Evolutionary conservation across 2,888 invertebrate species (phyloP), one percentile per base, ranked within the genome.

Genomic region (Thymelicus sylvestris): DNA sequence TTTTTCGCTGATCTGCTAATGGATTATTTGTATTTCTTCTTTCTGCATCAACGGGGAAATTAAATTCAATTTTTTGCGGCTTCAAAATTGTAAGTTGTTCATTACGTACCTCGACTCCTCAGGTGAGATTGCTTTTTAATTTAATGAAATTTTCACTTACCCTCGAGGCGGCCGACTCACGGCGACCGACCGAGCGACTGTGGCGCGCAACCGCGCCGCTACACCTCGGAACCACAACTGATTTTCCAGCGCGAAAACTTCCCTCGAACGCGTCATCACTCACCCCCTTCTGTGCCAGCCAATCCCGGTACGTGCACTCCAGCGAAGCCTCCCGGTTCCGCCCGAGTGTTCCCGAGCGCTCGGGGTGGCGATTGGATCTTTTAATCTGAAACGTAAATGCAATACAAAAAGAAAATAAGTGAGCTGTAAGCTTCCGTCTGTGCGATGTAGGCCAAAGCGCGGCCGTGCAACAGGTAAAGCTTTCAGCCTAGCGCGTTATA

Each of bases 321-420:
- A 72, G 76, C 89, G 90, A 87, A 84, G 80, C 82, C 77, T 78
- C 75, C 84, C 93, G 93, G 83, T 75, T 77, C 73, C 77, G 74
- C 75, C 83, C 93, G 93, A 87, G 77, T 73, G 75, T 76, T 74
- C 68, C 86, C 92, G 93, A 91, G 77, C 77, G 78, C 76, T 77
- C 79, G 83, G 90, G 89, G 90, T 90, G 91, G 86, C 86, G 88
- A 92, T 92, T 91, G 89, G 92, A 89, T 92, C 90, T 91, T 92
- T 92, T 93, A 93, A 93, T 93, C 92, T 92, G 89, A 88, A 93
- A 92, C 89, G 91, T 87, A 92, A 94, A 93, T 92, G 93, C 93
- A 92, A 70, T 87, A 87, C 84, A 91, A 91, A 92, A 93, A 90
- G 88, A 88, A 89, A 88, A 88, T 86, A 86, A 87, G 82, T 76